Evolutionary conservation across 2,113 vertebrate genomes (phyloP), one percentile per base, ranked within the genome.

Genomic region (Cochlearius cochlearius): DNA sequence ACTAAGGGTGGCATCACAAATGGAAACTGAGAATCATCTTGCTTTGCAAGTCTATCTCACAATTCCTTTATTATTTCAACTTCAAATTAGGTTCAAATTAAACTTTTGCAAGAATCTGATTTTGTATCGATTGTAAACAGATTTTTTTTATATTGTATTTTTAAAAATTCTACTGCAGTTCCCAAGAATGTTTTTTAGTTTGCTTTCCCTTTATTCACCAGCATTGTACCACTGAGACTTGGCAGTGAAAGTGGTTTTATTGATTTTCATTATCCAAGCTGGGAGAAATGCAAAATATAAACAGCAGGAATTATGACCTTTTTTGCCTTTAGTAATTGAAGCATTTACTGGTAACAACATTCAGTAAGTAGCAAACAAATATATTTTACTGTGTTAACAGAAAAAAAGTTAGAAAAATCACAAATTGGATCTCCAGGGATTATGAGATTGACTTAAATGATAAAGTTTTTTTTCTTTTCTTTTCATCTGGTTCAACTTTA

Each of bases 251-350:
- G 92, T 96, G 91, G 94, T 96, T 96, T 87, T 94, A 96, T 97
- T 95, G 94, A 97, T 96, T 97, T 97, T 97, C 95, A 95, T 96
- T 96, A 96, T 85, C 73, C 69, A 79, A 75, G 95, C 80, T 85
- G 56, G 60, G 60, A 94, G 94, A 92, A 96, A 96, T 95, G 95
- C 82, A 96, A 96, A 96, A 88, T 93, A 95, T 88, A 96, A 97
- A 83, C 90, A 94, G 96, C 74, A 94, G 81, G 91, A 96, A 96
- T 96, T 96, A 96, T 96, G 92, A 94, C 81, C 84, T 66, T 93
- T 96, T 96, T 97, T 94, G 92, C 88, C 88, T 94, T 66, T 83
- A 95, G 95, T 95, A 96, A 96, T 94, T 90, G 93, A 80, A 93
- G 92, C 63, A 41, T 74, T 94, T 96, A 88, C 86, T 80, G 67